Evolutionary conservation across 1,140 invertebrate genomes (phyloP).

Genomic region (Drosophila paulistorum): DNA sequence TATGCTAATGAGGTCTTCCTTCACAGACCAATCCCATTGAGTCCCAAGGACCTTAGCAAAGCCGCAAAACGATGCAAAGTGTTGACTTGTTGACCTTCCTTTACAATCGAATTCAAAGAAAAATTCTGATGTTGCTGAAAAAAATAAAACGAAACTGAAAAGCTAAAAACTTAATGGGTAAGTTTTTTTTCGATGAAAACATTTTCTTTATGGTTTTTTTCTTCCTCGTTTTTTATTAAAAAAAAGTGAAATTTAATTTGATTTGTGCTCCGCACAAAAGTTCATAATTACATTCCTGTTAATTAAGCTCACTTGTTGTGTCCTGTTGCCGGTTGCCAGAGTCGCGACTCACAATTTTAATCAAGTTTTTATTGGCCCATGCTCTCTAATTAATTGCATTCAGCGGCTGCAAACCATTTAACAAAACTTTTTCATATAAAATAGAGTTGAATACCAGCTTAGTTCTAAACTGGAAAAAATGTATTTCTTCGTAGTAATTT

Average conservation of each 20-base stretch:
- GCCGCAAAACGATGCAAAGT: slow-evolving; percentile 65
- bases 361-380: slow-evolving; percentile 52
- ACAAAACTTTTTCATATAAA: not conserved
- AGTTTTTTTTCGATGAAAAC: not conserved
- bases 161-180: slow-evolving; percentile 57
- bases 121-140: not conserved
- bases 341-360: slow-evolving; percentile 51
- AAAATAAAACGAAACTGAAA: slow-evolving; percentile 32
- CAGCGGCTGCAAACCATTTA: slow-evolving; percentile 37
- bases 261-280: slow-evolving; percentile 34
- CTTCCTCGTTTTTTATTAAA: not conserved
- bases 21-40: slow-evolving; percentile 18
- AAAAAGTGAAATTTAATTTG: slow-evolving; percentile 5
- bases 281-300: slow-evolving; percentile 80
- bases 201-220: slow-evolving; percentile 12
- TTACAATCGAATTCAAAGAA: not conserved
- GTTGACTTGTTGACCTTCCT: slow-evolving; percentile 55
- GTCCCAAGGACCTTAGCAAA: slow-evolving; percentile 31
- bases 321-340: slow-evolving; percentile 13
- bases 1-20: slow-evolving; percentile 65
- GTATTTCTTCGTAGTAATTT: not conserved
- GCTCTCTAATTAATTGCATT: slow-evolving; percentile 58
- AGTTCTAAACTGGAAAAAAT: not conserved
- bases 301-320: slow-evolving; percentile 67
- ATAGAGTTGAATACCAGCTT: not conserved